Evolutionary conservation across 2,797 vertebrate genomes (phyloP), one percentile per base, ranked within the genome.

Genomic region (Hephaestus fuliginosus): DNA sequence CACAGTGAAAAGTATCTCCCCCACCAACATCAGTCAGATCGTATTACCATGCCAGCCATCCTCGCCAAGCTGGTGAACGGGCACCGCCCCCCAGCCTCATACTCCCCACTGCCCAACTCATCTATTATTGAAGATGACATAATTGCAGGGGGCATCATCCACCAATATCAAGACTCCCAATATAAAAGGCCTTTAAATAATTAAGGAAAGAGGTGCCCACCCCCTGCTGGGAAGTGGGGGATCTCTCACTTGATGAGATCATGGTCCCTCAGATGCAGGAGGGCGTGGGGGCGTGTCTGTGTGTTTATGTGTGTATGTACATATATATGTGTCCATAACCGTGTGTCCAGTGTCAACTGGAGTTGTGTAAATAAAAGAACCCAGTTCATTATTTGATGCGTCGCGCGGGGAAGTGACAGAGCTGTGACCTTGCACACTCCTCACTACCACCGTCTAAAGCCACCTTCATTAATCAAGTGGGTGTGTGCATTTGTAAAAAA

Each of bases 71-170:
- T 83, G 84, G 76, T 82, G 75, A 86, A 57, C 15, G 79, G 87
- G 88, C 85, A 86, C 74, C 53, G 48, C 44, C 30, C 49, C 48
- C 28, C 30, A 25, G 44, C 12, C 57, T 18, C 39, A 6, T 1
- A 2, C 66, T 82, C 86, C 70, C 41, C 68, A 63, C 22, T 61
- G 60, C 72, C 81, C 72, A 36, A 66, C 75, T 88, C 88, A 92
- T 92, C 74, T 83, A 92, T 95, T 94, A 94, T 92, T 93, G 33
- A 94, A 75, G 85, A 62, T 74, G 86, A 91, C 92, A 92, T 88
- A 88, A 94, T 88, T 90, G 87, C 74, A 48, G n/a, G 62, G 78
- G 69, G 80, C 70, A 82, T 86, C 73, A 74, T 82, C 74, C 69
- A 84, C 81, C 84, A 89, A 86, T 88, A 92, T 92, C 90, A 88